A percentile compares a stretch with the other conserved stretches of the same genome.
Conservation (phyloP, 1,140 invertebrate genomes). For the Calephelis virginiensis region DNA sequence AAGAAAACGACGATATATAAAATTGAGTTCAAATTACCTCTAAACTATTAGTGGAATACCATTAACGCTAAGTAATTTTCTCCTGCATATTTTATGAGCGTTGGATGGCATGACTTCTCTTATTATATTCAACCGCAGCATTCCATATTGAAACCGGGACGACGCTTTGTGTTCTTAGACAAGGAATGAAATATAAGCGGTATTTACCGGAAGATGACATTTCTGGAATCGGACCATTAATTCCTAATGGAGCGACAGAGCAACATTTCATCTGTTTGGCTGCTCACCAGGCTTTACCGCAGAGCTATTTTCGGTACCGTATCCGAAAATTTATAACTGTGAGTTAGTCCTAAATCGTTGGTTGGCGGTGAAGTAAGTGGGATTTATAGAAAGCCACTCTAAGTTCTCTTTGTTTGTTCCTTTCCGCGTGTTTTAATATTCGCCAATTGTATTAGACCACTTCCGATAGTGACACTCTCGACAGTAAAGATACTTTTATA, state of each 20-base stretch:
- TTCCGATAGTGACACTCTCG: conserved; percentile 13
- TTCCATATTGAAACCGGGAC: conserved; percentile 22
- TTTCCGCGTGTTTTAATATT: conserved; percentile 30
- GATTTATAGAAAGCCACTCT: conserved; percentile 56
- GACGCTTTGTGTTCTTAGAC: conserved; percentile 41
- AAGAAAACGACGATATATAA: too few relatives aligned
- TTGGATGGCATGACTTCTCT: conserved; percentile 1
- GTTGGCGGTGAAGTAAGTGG: conserved; percentile 60
- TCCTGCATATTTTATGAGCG: conserved; percentile 8
- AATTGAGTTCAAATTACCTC: not conserved
- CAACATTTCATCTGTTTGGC: conserved; percentile 73
- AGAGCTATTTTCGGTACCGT: conserved; percentile 69
- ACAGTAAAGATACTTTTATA: conserved; percentile 7
- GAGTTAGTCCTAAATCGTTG: conserved; percentile 69
- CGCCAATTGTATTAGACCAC: conserved; percentile 15
- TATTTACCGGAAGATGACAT: conserved; percentile 72
- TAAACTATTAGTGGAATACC: not conserved
- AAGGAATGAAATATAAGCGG: conserved; percentile 56
- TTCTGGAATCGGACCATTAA: conserved; percentile 73
- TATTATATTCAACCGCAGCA: conserved; percentile 12
- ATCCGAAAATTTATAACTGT: conserved; percentile 68
- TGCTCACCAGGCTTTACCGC: conserved; percentile 61
- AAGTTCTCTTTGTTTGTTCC: conserved; percentile 51
- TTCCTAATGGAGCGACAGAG: conserved; percentile 66
- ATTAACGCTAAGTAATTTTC: conserved; percentile 1